Percentiles rank a stretch among this genome's conserved stretches.
Evolutionary conservation across 2,888 invertebrate genomes (phyloP).

Genomic region (Noctua fimbriata): DNA sequence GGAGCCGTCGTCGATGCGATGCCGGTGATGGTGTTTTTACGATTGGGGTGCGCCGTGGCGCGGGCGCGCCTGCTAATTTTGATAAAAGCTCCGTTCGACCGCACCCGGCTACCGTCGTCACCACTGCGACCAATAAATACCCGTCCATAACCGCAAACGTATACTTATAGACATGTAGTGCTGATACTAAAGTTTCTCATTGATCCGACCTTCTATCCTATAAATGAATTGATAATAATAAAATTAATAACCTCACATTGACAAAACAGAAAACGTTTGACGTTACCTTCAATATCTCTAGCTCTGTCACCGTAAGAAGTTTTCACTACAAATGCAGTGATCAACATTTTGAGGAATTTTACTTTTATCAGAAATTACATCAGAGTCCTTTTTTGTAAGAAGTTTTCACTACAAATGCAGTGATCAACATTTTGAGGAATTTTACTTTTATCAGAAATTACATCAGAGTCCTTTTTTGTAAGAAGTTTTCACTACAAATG

Average conservation of each 20-base stretch:
- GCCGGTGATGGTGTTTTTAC: slow-evolving; percentile 88
- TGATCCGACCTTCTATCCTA: background rate
- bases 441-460: background rate
- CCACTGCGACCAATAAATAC: slow-evolving; percentile 80
- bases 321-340: background rate
- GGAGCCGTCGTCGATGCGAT: slow-evolving; percentile 82
- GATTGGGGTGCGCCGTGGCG: slow-evolving; percentile 85
- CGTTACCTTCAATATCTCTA: background rate
- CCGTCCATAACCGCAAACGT: slow-evolving; percentile 58
- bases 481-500: background rate
- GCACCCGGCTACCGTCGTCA: slow-evolving; percentile 81
- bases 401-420: background rate
- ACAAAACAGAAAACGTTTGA: background rate
- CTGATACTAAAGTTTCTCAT: slow-evolving; percentile 25
- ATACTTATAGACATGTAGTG: slow-evolving; percentile 23
- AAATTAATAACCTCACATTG: background rate
- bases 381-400: background rate
- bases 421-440: background rate
- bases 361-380: background rate
- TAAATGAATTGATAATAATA: slow-evolving; percentile 12
- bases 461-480: background rate
- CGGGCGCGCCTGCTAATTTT: slow-evolving; percentile 89
- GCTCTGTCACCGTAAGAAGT: background rate
- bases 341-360: background rate
- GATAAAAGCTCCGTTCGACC: slow-evolving; percentile 89